Conservation (phyloP, 2,888 invertebrate species). For the Syrista parreyssii region DNA sequence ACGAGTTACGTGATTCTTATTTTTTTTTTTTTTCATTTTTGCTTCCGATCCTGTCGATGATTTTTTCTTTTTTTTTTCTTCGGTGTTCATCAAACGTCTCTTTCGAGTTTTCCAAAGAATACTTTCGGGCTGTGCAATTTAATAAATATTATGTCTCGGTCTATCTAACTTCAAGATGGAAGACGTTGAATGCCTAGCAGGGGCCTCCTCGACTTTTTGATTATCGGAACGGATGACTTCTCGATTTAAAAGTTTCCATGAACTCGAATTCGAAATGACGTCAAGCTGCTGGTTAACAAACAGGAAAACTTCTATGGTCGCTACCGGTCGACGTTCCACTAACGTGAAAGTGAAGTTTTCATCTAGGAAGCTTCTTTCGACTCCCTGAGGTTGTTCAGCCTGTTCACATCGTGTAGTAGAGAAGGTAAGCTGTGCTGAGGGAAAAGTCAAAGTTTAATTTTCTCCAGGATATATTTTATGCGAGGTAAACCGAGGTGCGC, state of each 20-base stretch:
- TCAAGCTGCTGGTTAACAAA: not conserved
- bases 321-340: not conserved
- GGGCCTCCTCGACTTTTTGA: not conserved
- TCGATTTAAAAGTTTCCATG: not conserved
- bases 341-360: not conserved
- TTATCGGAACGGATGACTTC: not conserved
- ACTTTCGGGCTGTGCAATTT: not conserved
- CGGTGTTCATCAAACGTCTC: too few species aligned
- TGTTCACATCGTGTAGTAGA: not conserved
- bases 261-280: not conserved
- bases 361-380: not conserved
- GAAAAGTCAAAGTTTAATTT: not conserved
- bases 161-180: not conserved
- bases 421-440: not conserved
- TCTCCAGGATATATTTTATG: not conserved
- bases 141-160: not conserved
- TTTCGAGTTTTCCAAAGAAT: too few species aligned
- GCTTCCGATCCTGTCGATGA: slow-evolving; percentile 9
- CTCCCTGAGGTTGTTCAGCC: not conserved
- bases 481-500: not conserved
- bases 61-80: slow-evolving; percentile 5
- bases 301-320: not conserved
- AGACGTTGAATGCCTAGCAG: not conserved
- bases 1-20: not conserved
- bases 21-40: slow-evolving; percentile 14